Evolutionary conservation across 2,113 vertebrate species (phyloP).

Genomic region (Chionodraco myersi): DNA sequence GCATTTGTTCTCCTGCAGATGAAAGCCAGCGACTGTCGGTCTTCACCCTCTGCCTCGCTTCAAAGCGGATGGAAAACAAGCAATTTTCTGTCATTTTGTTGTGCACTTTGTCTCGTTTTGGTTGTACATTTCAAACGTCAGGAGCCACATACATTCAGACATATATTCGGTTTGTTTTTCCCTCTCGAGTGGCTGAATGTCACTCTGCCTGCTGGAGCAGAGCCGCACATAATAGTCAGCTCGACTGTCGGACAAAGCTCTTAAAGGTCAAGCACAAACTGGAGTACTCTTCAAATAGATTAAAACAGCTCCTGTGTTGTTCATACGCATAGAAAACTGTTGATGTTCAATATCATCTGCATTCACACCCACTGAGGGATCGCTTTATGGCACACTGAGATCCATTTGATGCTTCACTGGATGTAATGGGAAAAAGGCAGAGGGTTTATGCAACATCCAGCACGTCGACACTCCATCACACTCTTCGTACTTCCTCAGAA

Average conservation of each 20-base stretch:
- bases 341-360: slow-evolving; percentile 42
- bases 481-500: slow-evolving; percentile 19
- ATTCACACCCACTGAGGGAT: slow-evolving; percentile 41
- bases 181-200: slow-evolving; percentile 33
- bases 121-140: slow-evolving; percentile 31
- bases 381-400: slow-evolving; percentile 46
- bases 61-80: slow-evolving; percentile 44
- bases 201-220: slow-evolving; percentile 32
- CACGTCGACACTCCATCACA: slow-evolving; percentile 34
- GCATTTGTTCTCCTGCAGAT: slow-evolving; percentile 13
- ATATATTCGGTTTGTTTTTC: not conserved
- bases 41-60: slow-evolving; percentile 33
- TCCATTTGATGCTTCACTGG: slow-evolving; percentile 64
- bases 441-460: slow-evolving; percentile 30
- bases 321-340: slow-evolving; percentile 47
- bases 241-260: slow-evolving; percentile 22
- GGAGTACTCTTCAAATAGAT: slow-evolving; percentile 65
- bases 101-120: slow-evolving; percentile 27
- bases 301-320: slow-evolving; percentile 55
- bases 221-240: slow-evolving; percentile 40
- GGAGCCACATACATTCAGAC: slow-evolving; percentile 29
- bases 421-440: slow-evolving; percentile 47
- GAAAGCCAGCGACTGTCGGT: slow-evolving; percentile 26
- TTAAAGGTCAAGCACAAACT: slow-evolving; percentile 43
- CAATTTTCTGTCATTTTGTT: slow-evolving; percentile 48